Evolutionary conservation across 2,888 invertebrate genomes (phyloP).

Genomic region (Rhagonycha fulva): DNA sequence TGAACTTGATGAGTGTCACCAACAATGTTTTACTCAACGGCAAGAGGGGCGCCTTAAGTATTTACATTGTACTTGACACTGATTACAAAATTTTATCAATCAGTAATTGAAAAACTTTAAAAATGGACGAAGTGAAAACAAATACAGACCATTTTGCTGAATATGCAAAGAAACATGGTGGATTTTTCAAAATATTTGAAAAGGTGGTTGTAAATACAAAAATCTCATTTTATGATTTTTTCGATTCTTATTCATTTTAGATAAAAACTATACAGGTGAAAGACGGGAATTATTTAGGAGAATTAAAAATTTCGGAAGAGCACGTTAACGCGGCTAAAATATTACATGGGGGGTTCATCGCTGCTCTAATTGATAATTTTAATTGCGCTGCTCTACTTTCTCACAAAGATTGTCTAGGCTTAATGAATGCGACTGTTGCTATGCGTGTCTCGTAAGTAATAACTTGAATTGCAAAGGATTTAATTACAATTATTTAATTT

Average conservation of each 20-base stretch:
- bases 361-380: neutral
- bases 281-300: neutral
- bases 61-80: too few relatives aligned
- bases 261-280: neutral
- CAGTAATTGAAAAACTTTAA: neutral
- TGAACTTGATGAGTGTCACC: too few relatives aligned
- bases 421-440: neutral
- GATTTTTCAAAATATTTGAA: neutral
- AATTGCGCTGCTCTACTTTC: neutral
- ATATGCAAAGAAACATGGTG: neutral
- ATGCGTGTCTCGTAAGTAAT: neutral
- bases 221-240: neutral
- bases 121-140: neutral
- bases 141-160: neutral
- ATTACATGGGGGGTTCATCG: neutral
- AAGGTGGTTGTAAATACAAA: neutral
- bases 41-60: too few relatives aligned
- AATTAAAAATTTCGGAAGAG: neutral
- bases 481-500: neutral
- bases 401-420: neutral
- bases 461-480: too few relatives aligned
- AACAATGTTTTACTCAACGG: too few relatives aligned
- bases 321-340: neutral
- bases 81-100: neutral
- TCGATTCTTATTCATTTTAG: neutral